Evolutionary conservation across 1,140 invertebrate genomes (phyloP).

Genomic region (Nylanderia fulva): DNA sequence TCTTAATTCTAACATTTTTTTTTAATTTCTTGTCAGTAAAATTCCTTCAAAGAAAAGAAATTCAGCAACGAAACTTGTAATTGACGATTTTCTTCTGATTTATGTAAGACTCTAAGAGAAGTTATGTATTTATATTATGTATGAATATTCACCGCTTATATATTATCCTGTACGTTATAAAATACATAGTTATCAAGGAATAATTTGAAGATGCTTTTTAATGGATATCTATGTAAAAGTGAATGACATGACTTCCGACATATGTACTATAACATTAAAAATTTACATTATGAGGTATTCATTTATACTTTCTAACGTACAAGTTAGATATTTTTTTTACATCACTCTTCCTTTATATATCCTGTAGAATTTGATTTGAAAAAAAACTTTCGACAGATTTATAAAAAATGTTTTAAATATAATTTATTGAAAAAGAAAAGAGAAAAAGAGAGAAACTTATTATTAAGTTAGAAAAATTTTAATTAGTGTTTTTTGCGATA

Average conservation of each 20-base stretch:
- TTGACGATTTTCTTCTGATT: conserved; percentile 25
- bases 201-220: conserved; percentile 21
- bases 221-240: background rate
- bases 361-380: background rate
- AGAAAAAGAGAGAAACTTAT: too few species aligned
- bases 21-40: background rate
- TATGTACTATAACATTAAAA: conserved; percentile 1
- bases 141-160: conserved; percentile 1
- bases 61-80: conserved; percentile 21
- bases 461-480: background rate
- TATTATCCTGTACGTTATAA: conserved; percentile 43
- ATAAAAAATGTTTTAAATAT: background rate
- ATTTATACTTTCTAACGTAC: background rate
- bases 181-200: conserved; percentile 12
- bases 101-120: conserved; percentile 33
- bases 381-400: too few species aligned
- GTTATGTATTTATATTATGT: conserved; percentile 12
- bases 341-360: background rate
- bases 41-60: background rate
- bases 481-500: background rate
- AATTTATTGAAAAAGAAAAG: background rate
- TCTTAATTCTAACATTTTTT: background rate
- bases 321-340: background rate
- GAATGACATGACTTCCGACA: background rate
- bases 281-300: background rate